Base-by-base conservation (phyloP, 2,888 invertebrate genomes). In the Acanthosoma haemorrhoidale region DNA sequence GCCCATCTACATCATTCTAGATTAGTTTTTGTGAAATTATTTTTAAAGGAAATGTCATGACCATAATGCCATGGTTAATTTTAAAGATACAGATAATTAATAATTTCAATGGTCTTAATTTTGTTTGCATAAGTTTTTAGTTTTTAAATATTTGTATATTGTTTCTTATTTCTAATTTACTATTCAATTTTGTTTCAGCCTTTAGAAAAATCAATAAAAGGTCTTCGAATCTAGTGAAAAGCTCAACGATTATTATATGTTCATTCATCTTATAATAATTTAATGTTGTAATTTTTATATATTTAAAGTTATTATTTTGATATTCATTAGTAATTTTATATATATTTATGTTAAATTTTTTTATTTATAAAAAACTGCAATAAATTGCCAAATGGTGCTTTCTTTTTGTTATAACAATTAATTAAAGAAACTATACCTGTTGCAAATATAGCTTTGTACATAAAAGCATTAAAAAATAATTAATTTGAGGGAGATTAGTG, bases 161-260 rank as follows among this genome's bases (percentile, higher is more conserved):
- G 34, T 61, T 11, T 16, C 4, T 64, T 43, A 3, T 51, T 4
- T 41, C 8, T 51, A n/a, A n/a, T n/a, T n/a, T n/a, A n/a, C n/a
- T 29, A 2, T 63, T 25, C 4, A 39, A 39, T 74, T 70, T 60
- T 68, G 57, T 77, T 76, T 73, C 72, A 85, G 75, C 82, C 85
- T 8, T 79, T 89, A 76, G 87, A 88, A 77, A 86, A 82, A 78
- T 83, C 86, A 70, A 86, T 89, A 76, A 86, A 88, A 79, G 88
- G 87, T 74, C 81, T 89, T 76, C 87, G 84, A 80, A 86, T 89
- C 68, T 68, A 72, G 59, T 72, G 41, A 38, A 39, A 29, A 38
- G 31, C 34, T 34, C 39, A 39, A 38, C 41, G 21, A 29, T 31
- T 29, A 38, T 64, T 5, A 25, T 39, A 36, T 38, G 39, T 39